Evolutionary conservation across 1,140 invertebrate genomes (phyloP).

Genomic region (Matsumurasca onukii): DNA sequence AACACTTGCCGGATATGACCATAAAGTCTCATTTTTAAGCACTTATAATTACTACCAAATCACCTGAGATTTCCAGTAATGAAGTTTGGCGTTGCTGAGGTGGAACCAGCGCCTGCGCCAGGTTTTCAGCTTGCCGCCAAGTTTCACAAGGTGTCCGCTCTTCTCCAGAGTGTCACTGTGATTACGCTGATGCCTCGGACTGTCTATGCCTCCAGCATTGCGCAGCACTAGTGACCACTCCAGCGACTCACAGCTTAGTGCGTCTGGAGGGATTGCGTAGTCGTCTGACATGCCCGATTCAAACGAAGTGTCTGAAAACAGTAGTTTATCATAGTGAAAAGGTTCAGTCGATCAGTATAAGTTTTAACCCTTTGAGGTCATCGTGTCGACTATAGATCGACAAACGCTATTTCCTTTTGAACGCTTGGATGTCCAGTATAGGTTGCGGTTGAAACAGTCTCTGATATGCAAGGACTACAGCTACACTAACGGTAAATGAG

Average conservation of each 20-base stretch:
- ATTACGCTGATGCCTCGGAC: conserved; percentile 34
- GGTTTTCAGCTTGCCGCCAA: conserved; percentile 93
- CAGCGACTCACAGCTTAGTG: conserved; percentile 68
- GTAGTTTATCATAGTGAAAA: no score
- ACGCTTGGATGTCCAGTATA: no score
- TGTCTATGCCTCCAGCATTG: conserved; percentile 31
- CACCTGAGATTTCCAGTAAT: conserved; percentile 87
- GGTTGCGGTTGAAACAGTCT: no score
- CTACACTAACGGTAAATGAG: no score
- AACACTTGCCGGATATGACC: no score
- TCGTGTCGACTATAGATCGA: no score
- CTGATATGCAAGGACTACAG: no score
- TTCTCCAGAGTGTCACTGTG: conserved; percentile 65
- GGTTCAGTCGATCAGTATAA: no score
- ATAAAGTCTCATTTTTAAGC: no score
- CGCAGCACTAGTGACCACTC: conserved; percentile 42
- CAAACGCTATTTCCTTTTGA: no score
- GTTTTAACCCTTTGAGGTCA: no score
- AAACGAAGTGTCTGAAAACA: conserved; percentile 73
- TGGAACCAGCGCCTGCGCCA: conserved; percentile 96
- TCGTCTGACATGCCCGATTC: conserved; percentile 93
- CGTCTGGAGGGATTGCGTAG: conserved; percentile 94
- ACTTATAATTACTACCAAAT: no score
- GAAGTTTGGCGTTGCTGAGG: conserved; percentile 85
- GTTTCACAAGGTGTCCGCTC: conserved; percentile 88